These are phyloP conservation scores for Erynnis tages DNA, from an alignment of 2,888 invertebrate genomes.

Conservation along the genomic window DNA sequence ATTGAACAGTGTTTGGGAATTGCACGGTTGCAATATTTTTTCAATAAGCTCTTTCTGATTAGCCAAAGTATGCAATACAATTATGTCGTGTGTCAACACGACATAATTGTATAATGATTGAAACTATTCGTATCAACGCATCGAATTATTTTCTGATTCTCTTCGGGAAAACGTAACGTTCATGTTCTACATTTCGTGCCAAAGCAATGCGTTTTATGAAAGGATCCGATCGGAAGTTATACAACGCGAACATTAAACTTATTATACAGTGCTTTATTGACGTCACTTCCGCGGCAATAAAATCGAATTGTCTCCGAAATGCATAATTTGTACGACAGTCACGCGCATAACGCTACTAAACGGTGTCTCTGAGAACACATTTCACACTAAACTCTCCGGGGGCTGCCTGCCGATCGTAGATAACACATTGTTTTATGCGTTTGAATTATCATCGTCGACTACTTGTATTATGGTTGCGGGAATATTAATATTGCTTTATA, in stretches of 20 bases:
- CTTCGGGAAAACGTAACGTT: conserved; percentile 4
- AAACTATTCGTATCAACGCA: too few species aligned
- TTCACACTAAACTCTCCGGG: conserved; percentile 76
- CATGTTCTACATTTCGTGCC: conserved; percentile 55
- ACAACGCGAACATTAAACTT: conserved; percentile 71
- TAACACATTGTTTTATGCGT: conserved; percentile 77
- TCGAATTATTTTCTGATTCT: conserved; percentile 2
- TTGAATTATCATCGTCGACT: conserved; percentile 73
- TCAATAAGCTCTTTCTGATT: too few species aligned
- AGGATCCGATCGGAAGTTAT: conserved; percentile 69
- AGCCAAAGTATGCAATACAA: too few species aligned
- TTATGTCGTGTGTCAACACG: too few species aligned
- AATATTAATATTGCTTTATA: conserved; percentile 77
- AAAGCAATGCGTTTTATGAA: conserved; percentile 49
- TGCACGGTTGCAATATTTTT: too few species aligned
- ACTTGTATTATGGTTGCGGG: conserved; percentile 69
- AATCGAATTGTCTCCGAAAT: conserved; percentile 77
- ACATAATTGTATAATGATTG: too few species aligned
- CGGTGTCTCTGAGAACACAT: conserved; percentile 78
- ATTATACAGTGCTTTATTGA: conserved; percentile 78
- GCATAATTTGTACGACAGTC: conserved; percentile 79
- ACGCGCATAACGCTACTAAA: conserved; percentile 79
- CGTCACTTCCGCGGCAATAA: conserved; percentile 78
- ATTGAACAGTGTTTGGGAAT: too few species aligned
- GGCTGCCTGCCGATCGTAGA: conserved; percentile 70